Evolutionary conservation across 1,140 invertebrate genomes (phyloP), one percentile per base, ranked within the genome.

Genomic region (Drosophila lowei): DNA sequence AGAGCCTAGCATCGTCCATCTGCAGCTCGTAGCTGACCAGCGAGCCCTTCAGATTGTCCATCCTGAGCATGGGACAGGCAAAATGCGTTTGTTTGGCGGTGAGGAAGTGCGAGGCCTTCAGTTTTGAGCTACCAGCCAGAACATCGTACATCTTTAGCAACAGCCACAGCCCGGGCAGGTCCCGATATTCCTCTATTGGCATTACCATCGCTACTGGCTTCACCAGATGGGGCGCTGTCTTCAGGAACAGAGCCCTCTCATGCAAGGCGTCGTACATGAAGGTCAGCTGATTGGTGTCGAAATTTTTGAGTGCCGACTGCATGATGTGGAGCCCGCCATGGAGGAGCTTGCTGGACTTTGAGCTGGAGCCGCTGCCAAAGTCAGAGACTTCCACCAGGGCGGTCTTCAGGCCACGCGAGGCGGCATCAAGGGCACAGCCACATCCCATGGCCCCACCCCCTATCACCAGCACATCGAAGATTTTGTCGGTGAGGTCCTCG

Each of bases 391-490:
- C 64, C 18, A 67, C 11, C 2, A 67, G 21, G 0, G 56, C 56
- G 1, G 56, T 60, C 28, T 53, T 52, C 6, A 67, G 21, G 0
- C 56, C 64, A 2, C 64, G 49, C 3, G 64, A 59, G 25, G 48
- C 64, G 6, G 64, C 64, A 60, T 67, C 64, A 16, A 67, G 9
- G 9, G 64, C 64, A 88, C 97, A 97, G 25, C 97, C 97, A 41
- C 95, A 93, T 1, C 97, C 97, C 0, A 97, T 98, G 13, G 97
- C 97, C 47, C 97, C 97, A 7, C 97, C 97, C 5, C 98, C 98
- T 81, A 99, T 95, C 43, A 99, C 96, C 1, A 99, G 92, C 18
- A 99, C 93, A 92, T 99, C 98, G 91, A 96, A 98, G n/a, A 92
- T 94, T 9, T 21, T 43, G 11, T 50, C 28, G 9, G 43, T 48